These are phyloP conservation scores for Phymanthus crucifer DNA, from an alignment of 92 coral and sea anemone genomes.

Conservation along the genomic window DNA sequence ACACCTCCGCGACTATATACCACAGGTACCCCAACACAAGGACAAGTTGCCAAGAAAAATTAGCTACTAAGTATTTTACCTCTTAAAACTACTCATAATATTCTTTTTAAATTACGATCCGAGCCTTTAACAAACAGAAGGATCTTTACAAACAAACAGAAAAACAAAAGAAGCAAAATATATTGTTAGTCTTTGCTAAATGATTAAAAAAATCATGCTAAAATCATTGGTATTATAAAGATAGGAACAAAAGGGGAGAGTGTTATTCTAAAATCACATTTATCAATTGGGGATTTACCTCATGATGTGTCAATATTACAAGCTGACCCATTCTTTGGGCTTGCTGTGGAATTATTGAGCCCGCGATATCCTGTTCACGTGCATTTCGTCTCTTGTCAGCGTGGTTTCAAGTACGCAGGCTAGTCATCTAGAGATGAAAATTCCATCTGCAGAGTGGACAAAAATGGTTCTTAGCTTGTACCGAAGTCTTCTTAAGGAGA, in stretches of 20 bases:
- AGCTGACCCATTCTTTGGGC: not conserved
- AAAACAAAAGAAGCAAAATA: no score
- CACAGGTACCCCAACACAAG: constrained; percentile 15
- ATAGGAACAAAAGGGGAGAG: no score
- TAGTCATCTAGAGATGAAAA: constrained; percentile 33
- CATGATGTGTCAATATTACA: no score
- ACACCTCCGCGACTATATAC: constrained; percentile 10
- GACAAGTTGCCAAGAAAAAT: not conserved
- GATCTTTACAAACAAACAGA: no score
- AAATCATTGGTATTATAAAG: no score
- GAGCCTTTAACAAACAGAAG: no score
- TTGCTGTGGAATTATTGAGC: not conserved
- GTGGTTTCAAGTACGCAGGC: not conserved
- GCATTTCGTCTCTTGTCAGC: not conserved
- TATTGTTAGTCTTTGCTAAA: no score
- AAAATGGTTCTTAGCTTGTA: constrained; percentile 59
- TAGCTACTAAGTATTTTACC: not conserved
- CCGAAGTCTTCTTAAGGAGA: constrained; percentile 64
- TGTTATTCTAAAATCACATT: no score
- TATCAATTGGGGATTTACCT: no score
- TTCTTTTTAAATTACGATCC: not conserved
- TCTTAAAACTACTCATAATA: not conserved
- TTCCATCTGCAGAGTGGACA: constrained; percentile 78
- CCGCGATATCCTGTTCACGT: not conserved
- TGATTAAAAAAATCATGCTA: no score